These are phyloP conservation scores for Saxicola maurus DNA, from an alignment of 2,797 vertebrate genomes.

Conservation along the genomic window DNA sequence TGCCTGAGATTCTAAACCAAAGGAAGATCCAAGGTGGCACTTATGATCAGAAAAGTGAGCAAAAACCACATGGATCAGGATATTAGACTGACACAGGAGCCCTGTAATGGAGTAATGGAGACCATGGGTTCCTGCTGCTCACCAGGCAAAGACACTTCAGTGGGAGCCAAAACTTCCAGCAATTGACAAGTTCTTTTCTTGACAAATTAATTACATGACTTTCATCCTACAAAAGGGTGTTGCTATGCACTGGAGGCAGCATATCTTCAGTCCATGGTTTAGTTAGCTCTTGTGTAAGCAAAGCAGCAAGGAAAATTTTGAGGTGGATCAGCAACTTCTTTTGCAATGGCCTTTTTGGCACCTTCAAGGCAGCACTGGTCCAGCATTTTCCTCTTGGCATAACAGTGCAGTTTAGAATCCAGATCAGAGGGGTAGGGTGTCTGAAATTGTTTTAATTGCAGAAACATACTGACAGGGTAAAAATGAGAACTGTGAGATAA, in stretches of 20 bases:
- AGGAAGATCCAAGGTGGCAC: background rate
- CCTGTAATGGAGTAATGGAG: background rate
- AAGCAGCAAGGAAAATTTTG: background rate
- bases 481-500: background rate
- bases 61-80: background rate
- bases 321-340: background rate
- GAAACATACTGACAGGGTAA: background rate
- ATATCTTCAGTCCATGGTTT: background rate
- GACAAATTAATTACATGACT: background rate
- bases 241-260: background rate
- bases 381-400: background rate
- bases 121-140: background rate
- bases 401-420: background rate
- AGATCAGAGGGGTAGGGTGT: accelerated
- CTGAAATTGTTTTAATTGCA: background rate
- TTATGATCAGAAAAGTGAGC: background rate
- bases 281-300: background rate
- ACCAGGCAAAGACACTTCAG: background rate
- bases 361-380: background rate
- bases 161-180: background rate
- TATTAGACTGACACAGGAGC: background rate
- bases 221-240: background rate
- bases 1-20: background rate
- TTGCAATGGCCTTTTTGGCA: background rate
- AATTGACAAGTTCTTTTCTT: background rate